Evolutionary conservation across 2,888 invertebrate species (phyloP).

Genomic region (Thereva nobilitata): DNA sequence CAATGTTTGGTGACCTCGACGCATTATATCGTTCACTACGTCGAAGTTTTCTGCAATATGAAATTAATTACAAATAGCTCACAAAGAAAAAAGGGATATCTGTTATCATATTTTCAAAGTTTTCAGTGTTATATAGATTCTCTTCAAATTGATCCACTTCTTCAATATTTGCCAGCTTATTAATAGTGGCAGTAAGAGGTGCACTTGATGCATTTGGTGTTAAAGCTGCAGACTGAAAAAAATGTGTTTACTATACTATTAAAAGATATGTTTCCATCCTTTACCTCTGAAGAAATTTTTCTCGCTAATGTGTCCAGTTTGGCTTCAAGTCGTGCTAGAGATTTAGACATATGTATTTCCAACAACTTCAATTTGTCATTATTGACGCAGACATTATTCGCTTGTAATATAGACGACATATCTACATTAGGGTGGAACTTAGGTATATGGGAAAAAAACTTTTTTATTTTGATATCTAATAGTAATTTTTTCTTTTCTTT

Average conservation of each 20-base stretch:
- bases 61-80: too few species aligned
- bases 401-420: not conserved
- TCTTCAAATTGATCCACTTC: too few species aligned
- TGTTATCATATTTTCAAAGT: too few species aligned
- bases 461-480: too few species aligned
- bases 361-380: slow-evolving; percentile 2
- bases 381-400: not conserved
- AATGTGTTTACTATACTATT: not conserved
- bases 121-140: too few species aligned
- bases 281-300: slow-evolving; percentile 3
- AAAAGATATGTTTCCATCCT: not conserved
- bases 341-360: not conserved
- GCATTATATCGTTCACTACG: too few species aligned
- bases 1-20: too few species aligned
- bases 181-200: not conserved
- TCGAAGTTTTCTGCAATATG: too few species aligned
- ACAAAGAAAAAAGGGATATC: too few species aligned
- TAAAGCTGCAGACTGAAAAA: not conserved
- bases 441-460: too few species aligned
- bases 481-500: too few species aligned
- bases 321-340: slow-evolving; percentile 1
- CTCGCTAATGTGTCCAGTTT: not conserved
- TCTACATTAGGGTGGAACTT: too few species aligned
- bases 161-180: not conserved
- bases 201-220: not conserved